Evolutionary conservation across 2,797 vertebrate species (phyloP), one percentile per base, ranked within the genome.

Genomic region (Orientallactaga sibirica): DNA sequence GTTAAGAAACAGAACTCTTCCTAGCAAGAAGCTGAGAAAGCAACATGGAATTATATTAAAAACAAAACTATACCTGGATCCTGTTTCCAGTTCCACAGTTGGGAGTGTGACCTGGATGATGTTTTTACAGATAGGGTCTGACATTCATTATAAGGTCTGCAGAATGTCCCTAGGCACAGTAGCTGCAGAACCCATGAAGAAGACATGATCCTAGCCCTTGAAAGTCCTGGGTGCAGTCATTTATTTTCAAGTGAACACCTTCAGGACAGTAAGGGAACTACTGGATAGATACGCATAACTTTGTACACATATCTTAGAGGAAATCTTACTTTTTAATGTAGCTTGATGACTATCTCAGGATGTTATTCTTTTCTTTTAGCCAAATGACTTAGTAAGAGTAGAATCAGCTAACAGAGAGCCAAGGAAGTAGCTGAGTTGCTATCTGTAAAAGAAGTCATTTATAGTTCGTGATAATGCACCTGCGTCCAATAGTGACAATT

Each of bases 1-100:
- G 82, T 82, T 62, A 94, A 80, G 71, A 92, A 88, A 74, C 66
- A 83, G n/a, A 91, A 67, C 43, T 71, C 67, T 88, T 89, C 33
- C 29, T 76, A 61, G 58, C 25, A 48, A 22, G 37, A 86, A 90
- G 41, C 58, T 87, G 58, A 87, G 48, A 88, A 85, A 94, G 48
- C 29, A 76, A n/a, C 18, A 18, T 70, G 58, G 67, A 86, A 62
- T 92, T 25, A 43, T 2, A 18, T 61, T 93, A 86, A 95, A 77
- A 86, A 43, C 20, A 25, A 29, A 88, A 33, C n/a, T 62, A 2
- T 19, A 43, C 76, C 73, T 84, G 22, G 29, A 43, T 77, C 41
- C 75, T 10, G 33, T n/a, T 64, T 70, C 67, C 68, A 67, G 0
- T 43, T 71, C 80, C 10, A 0, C 43, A 41, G 58, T 66, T 61